Evolutionary conservation across 30 jellyfish, hydroid and myxozoan genomes (phyloP), one percentile per base, ranked within the genome.

Genomic region (Hydractinia echinata): DNA sequence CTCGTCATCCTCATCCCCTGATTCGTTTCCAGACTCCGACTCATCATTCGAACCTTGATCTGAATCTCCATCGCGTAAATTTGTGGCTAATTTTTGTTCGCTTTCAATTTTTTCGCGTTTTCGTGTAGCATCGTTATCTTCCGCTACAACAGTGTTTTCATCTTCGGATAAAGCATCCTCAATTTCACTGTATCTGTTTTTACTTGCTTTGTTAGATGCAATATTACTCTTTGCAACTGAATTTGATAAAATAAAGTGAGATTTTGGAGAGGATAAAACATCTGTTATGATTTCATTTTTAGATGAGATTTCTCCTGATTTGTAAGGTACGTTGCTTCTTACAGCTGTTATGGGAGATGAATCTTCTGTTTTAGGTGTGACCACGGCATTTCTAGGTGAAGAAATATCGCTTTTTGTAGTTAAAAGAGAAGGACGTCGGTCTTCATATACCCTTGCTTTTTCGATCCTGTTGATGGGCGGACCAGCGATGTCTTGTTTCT

Each of bases 111-210:
- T 69, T 18, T 61, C 53, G 19, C 88, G 21, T 51, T 81, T 81
- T 51, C 84, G 66, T 10, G 61, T 67, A 52, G 18, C 72, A 81
- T 81, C 88, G 48, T 61, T 61, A 77, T 77, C 85, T 13, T 77
- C 85, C 51, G 78, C 85, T 4, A 77, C 44, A 55, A 77, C 55
- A 8, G 77, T 53, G 49, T 54, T 77, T 77, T 77, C 78, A 60
- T 77, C 85, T 18, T 18, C 53, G 11, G 73, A 60, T 19, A 54
- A n/a, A 16, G 72, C 50, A 5, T 76, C 82, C 14, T 77, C 66
- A 13, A 64, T 64, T 7, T 64, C 74, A 64, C 39, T 64, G 39
- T 64, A 64, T 30, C 44, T 30, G 44, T 30, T 30, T 30, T 30
- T 30, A 30, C 44, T 30, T 30, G 44, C 44, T 30, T 30, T 30